phyloP scores from a whole-genome alignment of 2,888 invertebrate genomes.

The Drosophila paranaensis region DNA sequence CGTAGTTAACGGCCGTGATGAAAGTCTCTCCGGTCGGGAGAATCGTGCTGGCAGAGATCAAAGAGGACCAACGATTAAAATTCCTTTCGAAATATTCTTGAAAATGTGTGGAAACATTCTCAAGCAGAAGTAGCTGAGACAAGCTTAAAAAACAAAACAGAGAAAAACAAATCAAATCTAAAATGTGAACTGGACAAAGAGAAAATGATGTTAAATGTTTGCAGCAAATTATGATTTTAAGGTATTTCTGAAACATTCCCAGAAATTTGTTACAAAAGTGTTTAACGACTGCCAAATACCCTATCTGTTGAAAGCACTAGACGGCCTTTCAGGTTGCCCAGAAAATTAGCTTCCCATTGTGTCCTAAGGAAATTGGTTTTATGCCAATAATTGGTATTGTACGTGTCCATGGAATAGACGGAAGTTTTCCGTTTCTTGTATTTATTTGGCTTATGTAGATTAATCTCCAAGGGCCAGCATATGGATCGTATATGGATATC shows the following conservation, averaged over 20 bases:
- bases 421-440: no score
- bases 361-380: no score
- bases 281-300: background rate
- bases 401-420: no score
- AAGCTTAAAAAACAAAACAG: conserved; percentile 8
- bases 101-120: conserved; percentile 34
- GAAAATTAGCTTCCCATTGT: background rate
- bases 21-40: conserved; percentile 23
- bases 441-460: no score
- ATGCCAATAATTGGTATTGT: no score
- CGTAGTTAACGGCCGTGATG: conserved; percentile 36
- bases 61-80: conserved; percentile 66
- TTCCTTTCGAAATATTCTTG: conserved; percentile 43
- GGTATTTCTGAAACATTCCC: background rate
- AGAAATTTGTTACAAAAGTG: background rate
- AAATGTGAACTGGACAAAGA: background rate
- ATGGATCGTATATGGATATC: background rate
- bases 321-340: background rate
- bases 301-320: background rate
- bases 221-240: conserved; percentile 1
- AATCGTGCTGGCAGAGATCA: conserved; percentile 58
- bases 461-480: no score
- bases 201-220: background rate
- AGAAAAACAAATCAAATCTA: background rate
- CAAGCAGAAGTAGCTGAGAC: conserved; percentile 9